Evolutionary conservation across 2,888 invertebrate species (phyloP), one percentile per base, ranked within the genome.

Genomic region (Anticlea derivata): DNA sequence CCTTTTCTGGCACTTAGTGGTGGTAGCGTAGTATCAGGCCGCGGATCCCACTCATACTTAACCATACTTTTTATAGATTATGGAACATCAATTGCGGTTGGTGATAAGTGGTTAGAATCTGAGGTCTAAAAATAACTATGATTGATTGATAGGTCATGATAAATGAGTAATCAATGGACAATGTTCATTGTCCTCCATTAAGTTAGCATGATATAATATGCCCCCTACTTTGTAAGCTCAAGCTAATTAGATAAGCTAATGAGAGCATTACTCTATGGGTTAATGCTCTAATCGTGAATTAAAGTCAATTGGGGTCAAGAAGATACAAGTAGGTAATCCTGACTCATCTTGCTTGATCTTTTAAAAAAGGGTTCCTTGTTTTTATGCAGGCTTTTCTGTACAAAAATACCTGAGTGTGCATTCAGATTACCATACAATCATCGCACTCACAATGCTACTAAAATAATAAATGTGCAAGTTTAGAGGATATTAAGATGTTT

Each of bases 261-360:
- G 50, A 49, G 56, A 61, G 50, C 49, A 17, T 11, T 52, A 50
- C 63, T 58, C 61, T 51, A 58, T 52, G 34, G 6, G 17, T 34
- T 41, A 44, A 38, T 34, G 23, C 17, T 48, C 29, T 7, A 12
- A 26, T 31, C 10, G 31, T 31, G 4, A 17, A 43, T 48, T 48
- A 39, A 50, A 27, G 50, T 34, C 37, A 49, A 54, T 31, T 45
- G 37, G 31, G 45, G 43, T 53, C 26, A 53, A 48, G 22, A 24
- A 27, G 24, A 27, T 24, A 20, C 22, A 38, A 34, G 13, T 39
- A 39, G 29, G 45, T 50, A 59, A 49, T 54, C 30, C 23, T 53
- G 59, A 61, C 31, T 31, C 31, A 13, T 31, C 4, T 4, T 17
- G 17, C 11, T 13, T 30, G 7, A 30, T 30, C 13, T 13, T 17